Percentiles rank a stretch among this genome's conserved stretches.
These are phyloP conservation scores for Calephelis virginiensis DNA, from an alignment of 1,140 invertebrate genomes.

Conservation along the genomic window DNA sequence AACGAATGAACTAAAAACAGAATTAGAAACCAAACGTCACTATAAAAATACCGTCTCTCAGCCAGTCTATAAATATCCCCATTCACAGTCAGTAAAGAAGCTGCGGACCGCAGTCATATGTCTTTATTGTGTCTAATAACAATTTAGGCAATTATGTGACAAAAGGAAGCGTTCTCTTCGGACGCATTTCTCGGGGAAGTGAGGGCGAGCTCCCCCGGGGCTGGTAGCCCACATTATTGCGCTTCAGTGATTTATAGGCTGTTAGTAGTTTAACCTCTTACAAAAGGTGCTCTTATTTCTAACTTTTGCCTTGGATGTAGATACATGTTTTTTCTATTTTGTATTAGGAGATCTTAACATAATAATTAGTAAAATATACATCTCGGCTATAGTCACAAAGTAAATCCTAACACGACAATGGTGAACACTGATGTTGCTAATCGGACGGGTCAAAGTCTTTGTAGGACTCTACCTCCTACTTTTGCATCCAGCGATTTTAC, in stretches of 20 bases:
- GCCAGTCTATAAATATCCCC: conserved; percentile 59
- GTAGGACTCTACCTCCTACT: no score
- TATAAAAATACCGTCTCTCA: conserved; percentile 70
- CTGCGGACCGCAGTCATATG: conserved; percentile 55
- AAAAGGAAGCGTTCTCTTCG: conserved; percentile 70
- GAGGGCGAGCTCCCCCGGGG: conserved; percentile 44
- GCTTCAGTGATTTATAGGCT: conserved; percentile 61
- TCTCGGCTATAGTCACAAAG: no score
- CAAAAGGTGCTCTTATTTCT: conserved; percentile 4
- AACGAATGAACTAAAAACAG: conserved; percentile 27
- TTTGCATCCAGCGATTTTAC: no score
- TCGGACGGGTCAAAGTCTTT: no score
- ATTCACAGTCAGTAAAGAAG: conserved; percentile 33
- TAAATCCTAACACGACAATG: no score
- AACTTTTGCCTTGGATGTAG: no score
- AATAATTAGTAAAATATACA: no score
- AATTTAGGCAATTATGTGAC: conserved; percentile 74
- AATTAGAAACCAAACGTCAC: conserved; percentile 40
- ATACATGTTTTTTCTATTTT: no score
- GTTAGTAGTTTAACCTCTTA: conserved; percentile 12
- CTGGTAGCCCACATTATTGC: conserved; percentile 63
- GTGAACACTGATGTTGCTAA: no score
- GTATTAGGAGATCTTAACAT: no score
- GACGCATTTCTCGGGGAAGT: conserved; percentile 32
- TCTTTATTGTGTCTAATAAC: conserved; percentile 75